Percentiles rank a stretch among this genome's conserved stretches.
These are phyloP conservation scores for Neodiprion virginianus DNA, from an alignment of 1,140 invertebrate genomes.

Conservation along the genomic window DNA sequence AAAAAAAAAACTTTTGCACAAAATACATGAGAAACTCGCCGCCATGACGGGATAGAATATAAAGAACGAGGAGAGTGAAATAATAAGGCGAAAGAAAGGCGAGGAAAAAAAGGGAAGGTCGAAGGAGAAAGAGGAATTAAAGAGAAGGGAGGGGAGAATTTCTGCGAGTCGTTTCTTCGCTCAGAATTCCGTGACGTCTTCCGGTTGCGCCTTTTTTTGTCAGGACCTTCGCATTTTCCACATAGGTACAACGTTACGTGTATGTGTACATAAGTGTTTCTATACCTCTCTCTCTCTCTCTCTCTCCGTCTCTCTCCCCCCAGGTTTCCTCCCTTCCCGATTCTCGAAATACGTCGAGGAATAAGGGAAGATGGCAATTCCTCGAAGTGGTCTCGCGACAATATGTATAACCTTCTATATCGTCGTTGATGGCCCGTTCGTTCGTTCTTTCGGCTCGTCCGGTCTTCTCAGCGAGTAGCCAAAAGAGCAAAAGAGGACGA, in stretches of 20 bases:
- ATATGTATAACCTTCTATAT: not conserved
- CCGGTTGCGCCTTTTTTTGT: not conserved
- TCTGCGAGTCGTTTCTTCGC: not conserved
- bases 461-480: not conserved
- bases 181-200: conserved; percentile 1
- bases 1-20: not conserved
- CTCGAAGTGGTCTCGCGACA: conserved; percentile 6
- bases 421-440: not conserved
- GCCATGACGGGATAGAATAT: not conserved
- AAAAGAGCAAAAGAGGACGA: too few relatives aligned
- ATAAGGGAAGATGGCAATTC: not conserved
- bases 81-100: not conserved
- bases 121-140: not conserved
- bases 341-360: too few relatives aligned
- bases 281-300: not conserved
- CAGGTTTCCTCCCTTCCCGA: too few relatives aligned
- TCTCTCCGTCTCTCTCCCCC: not conserved
- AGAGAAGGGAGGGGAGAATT: too few relatives aligned
- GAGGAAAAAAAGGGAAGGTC: not conserved
- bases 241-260: not conserved
- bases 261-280: not conserved
- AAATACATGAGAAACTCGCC: not conserved
- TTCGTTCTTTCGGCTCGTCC: not conserved
- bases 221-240: not conserved
- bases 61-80: not conserved